A percentile compares a stretch with the other conserved stretches of the same genome.
phyloP scores from a whole-genome alignment of 2,888 invertebrate genomes.

The Tholera decimalis region DNA sequence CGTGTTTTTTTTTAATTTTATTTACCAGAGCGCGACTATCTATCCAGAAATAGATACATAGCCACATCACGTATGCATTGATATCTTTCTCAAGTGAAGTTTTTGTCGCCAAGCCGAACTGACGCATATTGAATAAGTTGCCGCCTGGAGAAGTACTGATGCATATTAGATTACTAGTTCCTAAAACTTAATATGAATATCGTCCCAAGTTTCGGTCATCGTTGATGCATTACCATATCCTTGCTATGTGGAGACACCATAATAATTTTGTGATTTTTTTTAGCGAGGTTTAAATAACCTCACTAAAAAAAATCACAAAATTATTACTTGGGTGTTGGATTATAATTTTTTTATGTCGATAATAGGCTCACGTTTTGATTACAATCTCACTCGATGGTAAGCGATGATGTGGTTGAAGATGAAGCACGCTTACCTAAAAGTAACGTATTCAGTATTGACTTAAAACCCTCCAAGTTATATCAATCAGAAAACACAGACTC shows the following conservation, averaged over 20 bases:
- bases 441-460: no score
- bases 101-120: conserved; percentile 28
- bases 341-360: no score
- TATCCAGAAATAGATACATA: neutral
- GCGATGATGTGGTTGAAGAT: no score
- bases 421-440: no score
- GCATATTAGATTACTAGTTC: conserved; percentile 45
- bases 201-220: conserved; percentile 33
- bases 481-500: no score
- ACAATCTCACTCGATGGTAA: no score
- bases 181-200: conserved; percentile 40
- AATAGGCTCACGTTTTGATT: no score
- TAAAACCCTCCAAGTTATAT: no score
- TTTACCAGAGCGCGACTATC: no score
- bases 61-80: neutral
- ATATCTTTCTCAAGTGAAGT: conserved; percentile 20
- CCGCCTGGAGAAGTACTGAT: conserved; percentile 32
- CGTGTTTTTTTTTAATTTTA: no score
- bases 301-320: no score
- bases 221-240: conserved; percentile 26
- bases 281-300: neutral
- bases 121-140: conserved; percentile 48
- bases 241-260: neutral
- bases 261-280: neutral
- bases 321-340: no score